Evolutionary conservation across 2,888 invertebrate species (phyloP).

Genomic region (Gari tellinella): DNA sequence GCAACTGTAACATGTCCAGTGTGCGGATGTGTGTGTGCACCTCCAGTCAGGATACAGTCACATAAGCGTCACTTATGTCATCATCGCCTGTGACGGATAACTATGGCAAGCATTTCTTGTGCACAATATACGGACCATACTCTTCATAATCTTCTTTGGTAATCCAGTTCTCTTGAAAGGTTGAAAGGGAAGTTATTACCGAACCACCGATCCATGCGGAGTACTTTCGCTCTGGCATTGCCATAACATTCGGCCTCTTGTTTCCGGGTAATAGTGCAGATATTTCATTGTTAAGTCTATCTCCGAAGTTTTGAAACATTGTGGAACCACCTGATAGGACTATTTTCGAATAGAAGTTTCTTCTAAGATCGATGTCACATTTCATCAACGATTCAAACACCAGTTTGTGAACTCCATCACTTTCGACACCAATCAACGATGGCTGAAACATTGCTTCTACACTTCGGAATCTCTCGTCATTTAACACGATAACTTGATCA

Average conservation of each 20-base stretch:
- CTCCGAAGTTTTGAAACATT: constrained; percentile 72
- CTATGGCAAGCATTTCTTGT: constrained; percentile 92
- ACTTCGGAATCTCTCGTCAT: constrained; percentile 79
- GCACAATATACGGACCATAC: constrained; percentile 96
- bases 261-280: constrained; percentile 61
- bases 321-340: constrained; percentile 75
- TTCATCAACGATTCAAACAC: constrained; percentile 62
- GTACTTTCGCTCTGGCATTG: constrained; percentile 82
- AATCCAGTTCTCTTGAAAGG: constrained; percentile 59
- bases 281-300: constrained; percentile 70
- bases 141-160: constrained; percentile 91
- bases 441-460: constrained; percentile 79
- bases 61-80: too few relatives aligned
- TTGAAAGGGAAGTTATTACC: constrained; percentile 58
- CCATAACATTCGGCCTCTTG: constrained; percentile 66
- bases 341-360: constrained; percentile 62
- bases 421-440: constrained; percentile 73
- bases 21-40: too few relatives aligned
- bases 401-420: constrained; percentile 70
- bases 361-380: constrained; percentile 58
- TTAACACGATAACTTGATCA: constrained; percentile 79
- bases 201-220: constrained; percentile 72
- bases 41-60: too few relatives aligned
- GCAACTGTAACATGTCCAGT: too few relatives aligned
- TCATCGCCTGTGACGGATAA: too few relatives aligned